These are phyloP conservation scores for Herminia tarsipennalis DNA, from an alignment of 2,888 invertebrate genomes.

Conservation along the genomic window DNA sequence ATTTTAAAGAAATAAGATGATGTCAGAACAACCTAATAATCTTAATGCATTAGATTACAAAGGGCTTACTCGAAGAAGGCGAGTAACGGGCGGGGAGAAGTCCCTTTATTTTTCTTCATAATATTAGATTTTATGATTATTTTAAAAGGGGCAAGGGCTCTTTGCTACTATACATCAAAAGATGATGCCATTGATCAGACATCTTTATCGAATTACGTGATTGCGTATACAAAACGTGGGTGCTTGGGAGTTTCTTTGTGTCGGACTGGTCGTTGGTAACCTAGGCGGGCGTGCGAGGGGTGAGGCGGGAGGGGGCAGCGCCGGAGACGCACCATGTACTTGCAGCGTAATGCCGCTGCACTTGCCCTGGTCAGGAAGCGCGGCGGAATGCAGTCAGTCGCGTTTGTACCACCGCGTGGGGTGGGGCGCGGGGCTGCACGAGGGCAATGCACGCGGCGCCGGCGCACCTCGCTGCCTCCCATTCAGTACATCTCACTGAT, in stretches of 20 bases:
- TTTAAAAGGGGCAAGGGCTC: conserved; percentile 64
- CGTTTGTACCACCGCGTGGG: conserved; percentile 69
- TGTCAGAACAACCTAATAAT: conserved; percentile 74
- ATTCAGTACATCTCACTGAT: conserved; percentile 71
- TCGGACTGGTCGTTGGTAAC: conserved; percentile 48
- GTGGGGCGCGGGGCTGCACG: conserved; percentile 56
- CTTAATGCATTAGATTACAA: conserved; percentile 79
- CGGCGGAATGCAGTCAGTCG: conserved; percentile 85
- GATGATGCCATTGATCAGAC: conserved; percentile 56
- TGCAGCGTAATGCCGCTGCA: conserved; percentile 81
- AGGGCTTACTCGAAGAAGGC: conserved; percentile 57
- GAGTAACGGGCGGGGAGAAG: conserved; percentile 51
- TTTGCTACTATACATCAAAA: conserved; percentile 56
- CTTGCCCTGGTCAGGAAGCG: conserved; percentile 85
- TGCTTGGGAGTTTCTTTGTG: conserved; percentile 57
- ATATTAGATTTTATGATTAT: conserved; percentile 75
- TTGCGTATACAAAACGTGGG: conserved; percentile 47
- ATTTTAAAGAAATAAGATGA: conserved; percentile 68
- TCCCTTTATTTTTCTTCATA: conserved; percentile 69
- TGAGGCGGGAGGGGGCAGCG: conserved; percentile 37
- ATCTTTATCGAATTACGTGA: conserved; percentile 61
- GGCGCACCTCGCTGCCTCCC: conserved; percentile 73
- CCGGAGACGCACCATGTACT: conserved; percentile 64
- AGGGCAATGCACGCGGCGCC: conserved; percentile 80
- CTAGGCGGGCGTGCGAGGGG: conserved; percentile 50